These are phyloP conservation scores for Sarcophaga subvicina DNA, from an alignment of 2,888 invertebrate species.

Conservation along the genomic window DNA sequence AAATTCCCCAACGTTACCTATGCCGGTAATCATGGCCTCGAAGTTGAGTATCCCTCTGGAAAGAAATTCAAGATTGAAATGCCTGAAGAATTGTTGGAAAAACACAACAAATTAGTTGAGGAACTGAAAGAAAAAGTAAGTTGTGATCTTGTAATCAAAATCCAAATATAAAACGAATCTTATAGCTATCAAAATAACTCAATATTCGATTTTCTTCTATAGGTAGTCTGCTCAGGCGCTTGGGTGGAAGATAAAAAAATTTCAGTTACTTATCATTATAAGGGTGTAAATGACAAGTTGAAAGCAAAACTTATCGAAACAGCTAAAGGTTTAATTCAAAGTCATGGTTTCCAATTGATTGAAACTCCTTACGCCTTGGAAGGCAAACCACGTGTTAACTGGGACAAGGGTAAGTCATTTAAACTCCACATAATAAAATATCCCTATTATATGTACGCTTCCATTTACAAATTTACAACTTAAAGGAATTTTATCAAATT, in stretches of 20 bases:
- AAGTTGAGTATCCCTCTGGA: slow-evolving; percentile 89
- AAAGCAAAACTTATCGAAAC: slow-evolving; percentile 84
- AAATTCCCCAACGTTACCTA: slow-evolving; percentile 85
- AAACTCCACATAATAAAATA: slow-evolving; percentile 23
- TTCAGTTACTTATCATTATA: slow-evolving; percentile 88
- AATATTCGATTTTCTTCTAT: neutral
- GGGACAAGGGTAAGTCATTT: slow-evolving; percentile 86
- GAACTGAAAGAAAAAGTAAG: slow-evolving; percentile 86
- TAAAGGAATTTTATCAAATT: neutral
- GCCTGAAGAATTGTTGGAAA: slow-evolving; percentile 87
- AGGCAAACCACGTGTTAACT: slow-evolving; percentile 90
- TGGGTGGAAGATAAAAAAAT: slow-evolving; percentile 92
- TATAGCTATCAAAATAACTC: neutral
- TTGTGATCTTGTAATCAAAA: neutral
- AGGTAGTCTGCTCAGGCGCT: slow-evolving; percentile 88
- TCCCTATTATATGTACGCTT: slow-evolving; percentile 16
- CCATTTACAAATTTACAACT: neutral
- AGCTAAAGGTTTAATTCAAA: slow-evolving; percentile 86
- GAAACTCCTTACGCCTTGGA: slow-evolving; percentile 89
- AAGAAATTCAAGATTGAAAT: slow-evolving; percentile 90
- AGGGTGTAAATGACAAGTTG: slow-evolving; percentile 86
- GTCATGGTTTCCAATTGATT: slow-evolving; percentile 86
- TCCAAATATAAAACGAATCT: too few species aligned
- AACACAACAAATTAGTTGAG: slow-evolving; percentile 86
- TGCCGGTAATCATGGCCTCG: slow-evolving; percentile 89